Evolutionary conservation across 2,797 vertebrate genomes (phyloP).

Genomic region (Mus spretus): DNA sequence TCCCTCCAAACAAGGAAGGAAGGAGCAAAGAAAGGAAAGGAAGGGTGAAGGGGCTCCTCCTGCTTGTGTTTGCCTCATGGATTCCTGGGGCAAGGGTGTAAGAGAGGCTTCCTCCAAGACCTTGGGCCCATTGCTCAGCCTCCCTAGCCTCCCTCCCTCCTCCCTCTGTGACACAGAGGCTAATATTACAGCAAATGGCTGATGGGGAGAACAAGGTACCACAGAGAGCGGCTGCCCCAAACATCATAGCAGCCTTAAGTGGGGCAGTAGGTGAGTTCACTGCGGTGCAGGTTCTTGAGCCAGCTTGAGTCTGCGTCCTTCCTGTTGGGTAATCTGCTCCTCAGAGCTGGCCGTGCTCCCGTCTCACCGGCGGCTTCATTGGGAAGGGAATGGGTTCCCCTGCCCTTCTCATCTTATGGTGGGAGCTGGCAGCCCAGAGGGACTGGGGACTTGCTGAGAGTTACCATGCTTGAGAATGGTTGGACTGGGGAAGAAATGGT

Average conservation of each 20-base stretch:
- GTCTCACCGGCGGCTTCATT: neutral
- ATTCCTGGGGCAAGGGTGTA: neutral
- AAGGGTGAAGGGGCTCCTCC: neutral
- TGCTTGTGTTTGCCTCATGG: neutral
- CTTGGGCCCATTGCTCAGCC: conserved; percentile 5
- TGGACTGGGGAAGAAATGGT: neutral
- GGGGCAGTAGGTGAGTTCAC: neutral
- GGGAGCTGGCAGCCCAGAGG: neutral
- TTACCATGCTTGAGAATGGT: neutral
- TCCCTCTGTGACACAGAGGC: neutral
- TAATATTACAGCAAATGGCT: conserved; percentile 7
- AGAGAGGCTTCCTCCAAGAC: neutral
- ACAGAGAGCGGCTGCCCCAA: neutral
- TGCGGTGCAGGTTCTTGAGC: neutral
- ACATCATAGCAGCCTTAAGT: neutral
- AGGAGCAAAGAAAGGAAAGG: neutral
- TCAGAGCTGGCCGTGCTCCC: neutral
- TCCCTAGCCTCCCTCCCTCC: neutral
- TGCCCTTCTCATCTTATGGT: neutral
- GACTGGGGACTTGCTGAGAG: neutral
- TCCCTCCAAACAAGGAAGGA: neutral
- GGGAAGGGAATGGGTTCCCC: neutral
- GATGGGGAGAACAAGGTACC: neutral
- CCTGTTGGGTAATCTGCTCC: conserved; percentile 27
- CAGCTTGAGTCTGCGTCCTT: conserved; percentile 16